phyloP scores from a whole-genome alignment of 2,797 vertebrate species.

The Girardinus metallicus region DNA sequence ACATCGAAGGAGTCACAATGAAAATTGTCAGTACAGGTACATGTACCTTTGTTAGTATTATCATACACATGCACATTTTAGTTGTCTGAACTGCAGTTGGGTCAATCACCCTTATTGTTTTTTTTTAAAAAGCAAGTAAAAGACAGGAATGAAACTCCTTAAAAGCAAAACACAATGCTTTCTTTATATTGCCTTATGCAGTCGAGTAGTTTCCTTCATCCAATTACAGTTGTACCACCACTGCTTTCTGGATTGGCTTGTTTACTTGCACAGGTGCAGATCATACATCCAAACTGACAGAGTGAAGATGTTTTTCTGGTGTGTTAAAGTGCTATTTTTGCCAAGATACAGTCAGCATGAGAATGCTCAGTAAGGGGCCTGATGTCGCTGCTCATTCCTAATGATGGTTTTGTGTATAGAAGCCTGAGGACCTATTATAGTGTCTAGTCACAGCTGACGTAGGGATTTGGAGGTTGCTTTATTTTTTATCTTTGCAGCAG shows the following conservation, averaged over 20 bases:
- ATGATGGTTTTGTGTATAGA: background rate
- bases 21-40: background rate
- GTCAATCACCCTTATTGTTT: background rate
- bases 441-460: background rate
- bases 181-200: background rate
- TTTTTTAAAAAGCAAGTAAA: background rate
- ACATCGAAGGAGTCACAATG: background rate
- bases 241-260: conserved; percentile 2
- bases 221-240: background rate
- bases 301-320: background rate
- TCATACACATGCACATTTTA: background rate
- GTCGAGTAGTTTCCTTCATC: background rate
- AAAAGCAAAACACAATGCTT: background rate
- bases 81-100: background rate
- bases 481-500: background rate
- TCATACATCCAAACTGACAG: background rate
- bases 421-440: background rate
- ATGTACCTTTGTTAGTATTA: background rate
- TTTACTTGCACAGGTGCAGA: background rate
- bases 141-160: background rate
- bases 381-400: conserved; percentile 3
- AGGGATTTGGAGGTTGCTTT: background rate
- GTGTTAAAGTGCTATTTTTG: conserved; percentile 13
- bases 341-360: background rate
- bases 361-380: background rate